Percentiles rank a stretch among this genome's conserved stretches.
phyloP scores from a whole-genome alignment of 2,113 vertebrate species.

The Rafetus swinhoei region DNA sequence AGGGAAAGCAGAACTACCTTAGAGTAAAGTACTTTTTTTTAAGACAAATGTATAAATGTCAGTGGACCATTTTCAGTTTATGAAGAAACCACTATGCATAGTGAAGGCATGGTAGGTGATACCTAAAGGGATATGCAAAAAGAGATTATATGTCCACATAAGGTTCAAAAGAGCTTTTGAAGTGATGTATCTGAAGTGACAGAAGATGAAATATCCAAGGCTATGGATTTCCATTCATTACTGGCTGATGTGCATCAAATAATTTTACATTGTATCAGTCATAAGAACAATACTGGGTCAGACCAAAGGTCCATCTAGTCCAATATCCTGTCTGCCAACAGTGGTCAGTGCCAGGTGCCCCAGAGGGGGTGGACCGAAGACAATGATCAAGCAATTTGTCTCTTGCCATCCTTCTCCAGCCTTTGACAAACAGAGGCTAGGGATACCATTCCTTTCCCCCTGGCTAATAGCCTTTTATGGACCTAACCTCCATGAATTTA shows the following conservation, averaged over 20 bases:
- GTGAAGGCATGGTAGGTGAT: not conserved
- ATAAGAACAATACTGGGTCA: too few species aligned
- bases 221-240: not conserved
- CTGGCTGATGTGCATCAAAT: not conserved
- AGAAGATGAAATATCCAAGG: not conserved
- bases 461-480: too few species aligned
- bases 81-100: not conserved
- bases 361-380: too few species aligned
- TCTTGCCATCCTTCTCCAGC: too few species aligned
- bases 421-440: too few species aligned
- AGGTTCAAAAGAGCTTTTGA: not conserved
- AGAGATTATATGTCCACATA: not conserved
- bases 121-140: not conserved
- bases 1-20: not conserved
- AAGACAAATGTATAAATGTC: not conserved
- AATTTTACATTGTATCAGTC: not conserved
- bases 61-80: not conserved
- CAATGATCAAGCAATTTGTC: too few species aligned
- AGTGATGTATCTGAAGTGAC: not conserved
- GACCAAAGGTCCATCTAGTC: too few species aligned
- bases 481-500: too few species aligned
- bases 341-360: too few species aligned
- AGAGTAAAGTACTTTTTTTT: not conserved
- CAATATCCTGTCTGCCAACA: too few species aligned
- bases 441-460: too few species aligned